Conservation (phyloP, 2,797 vertebrate species). For the Octomys mimax region DNA sequence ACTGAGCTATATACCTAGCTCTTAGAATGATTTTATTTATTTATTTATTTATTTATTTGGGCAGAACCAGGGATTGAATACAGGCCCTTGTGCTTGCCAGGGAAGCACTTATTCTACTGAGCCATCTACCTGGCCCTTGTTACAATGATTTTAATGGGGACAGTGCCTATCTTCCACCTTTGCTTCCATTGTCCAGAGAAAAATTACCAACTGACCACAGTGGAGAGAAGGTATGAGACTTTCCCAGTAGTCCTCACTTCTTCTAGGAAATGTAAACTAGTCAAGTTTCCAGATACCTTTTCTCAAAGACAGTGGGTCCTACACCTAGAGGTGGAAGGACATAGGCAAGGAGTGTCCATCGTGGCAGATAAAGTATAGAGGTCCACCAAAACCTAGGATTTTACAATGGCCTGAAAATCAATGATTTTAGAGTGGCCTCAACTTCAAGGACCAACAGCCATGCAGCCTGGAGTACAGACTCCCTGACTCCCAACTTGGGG, state of each 20-base stretch:
- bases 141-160: background rate
- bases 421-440: background rate
- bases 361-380: background rate
- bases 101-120: too few species aligned
- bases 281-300: background rate
- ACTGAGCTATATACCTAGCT: too few species aligned
- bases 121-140: too few species aligned
- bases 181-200: background rate
- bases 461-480: background rate
- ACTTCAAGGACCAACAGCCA: background rate
- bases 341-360: background rate
- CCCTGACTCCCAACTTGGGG: background rate
- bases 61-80: too few species aligned
- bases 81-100: too few species aligned
- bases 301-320: background rate
- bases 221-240: background rate
- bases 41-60: too few species aligned
- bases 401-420: background rate
- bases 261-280: background rate
- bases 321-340: background rate
- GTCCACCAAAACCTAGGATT: background rate
- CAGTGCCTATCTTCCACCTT: accelerated
- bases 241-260: background rate
- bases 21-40: too few species aligned
- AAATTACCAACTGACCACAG: background rate